These are phyloP conservation scores for Bovichtus diacanthus DNA, from an alignment of 2,797 vertebrate genomes.

Conservation along the genomic window DNA sequence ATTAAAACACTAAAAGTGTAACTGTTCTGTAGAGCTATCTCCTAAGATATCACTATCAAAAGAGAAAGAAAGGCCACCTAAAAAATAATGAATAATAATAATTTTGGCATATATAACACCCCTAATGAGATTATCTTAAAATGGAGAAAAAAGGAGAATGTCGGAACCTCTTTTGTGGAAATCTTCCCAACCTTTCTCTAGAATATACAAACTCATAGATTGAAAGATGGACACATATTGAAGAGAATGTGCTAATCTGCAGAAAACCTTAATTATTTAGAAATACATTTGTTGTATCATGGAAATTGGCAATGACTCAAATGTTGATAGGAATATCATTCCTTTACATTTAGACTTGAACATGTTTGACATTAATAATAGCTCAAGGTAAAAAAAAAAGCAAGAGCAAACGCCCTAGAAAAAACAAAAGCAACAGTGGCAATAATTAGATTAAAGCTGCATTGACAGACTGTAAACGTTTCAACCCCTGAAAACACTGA, in stretches of 20 bases:
- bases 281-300: background rate
- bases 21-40: background rate
- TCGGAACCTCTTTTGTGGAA: too few relatives aligned
- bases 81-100: background rate
- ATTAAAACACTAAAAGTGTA: background rate
- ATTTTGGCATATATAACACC: background rate
- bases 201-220: background rate
- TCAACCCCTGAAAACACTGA: constrained; percentile 11
- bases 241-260: background rate
- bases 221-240: background rate
- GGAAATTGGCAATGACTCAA: background rate
- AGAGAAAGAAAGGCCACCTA: background rate
- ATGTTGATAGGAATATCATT: background rate
- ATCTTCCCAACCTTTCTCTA: too few relatives aligned
- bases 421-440: background rate
- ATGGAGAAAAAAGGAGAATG: background rate
- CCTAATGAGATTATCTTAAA: background rate
- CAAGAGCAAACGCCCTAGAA: background rate
- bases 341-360: too few relatives aligned
- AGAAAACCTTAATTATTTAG: background rate
- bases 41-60: too few relatives aligned
- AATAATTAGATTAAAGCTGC: constrained; percentile 8
- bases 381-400: background rate
- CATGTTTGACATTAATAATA: background rate
- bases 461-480: constrained; percentile 2